Base-by-base conservation (phyloP, 2,888 invertebrate species). In the Microctonus aethiopoides region DNA sequence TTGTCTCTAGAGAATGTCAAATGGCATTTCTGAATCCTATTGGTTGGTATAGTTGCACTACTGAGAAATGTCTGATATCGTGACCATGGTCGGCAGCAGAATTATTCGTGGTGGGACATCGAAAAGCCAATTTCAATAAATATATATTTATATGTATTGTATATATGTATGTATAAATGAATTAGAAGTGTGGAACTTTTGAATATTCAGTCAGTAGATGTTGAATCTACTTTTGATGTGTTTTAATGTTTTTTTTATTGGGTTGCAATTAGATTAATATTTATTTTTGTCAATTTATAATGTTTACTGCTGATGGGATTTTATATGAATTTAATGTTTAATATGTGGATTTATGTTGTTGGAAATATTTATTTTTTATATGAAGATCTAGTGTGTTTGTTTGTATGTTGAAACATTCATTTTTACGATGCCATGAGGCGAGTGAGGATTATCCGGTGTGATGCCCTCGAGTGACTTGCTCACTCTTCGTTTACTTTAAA, bases 1-100 rank as follows among this genome's bases (percentile, higher is more conserved):
- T 79, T 78, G 80, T 79, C 80, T 76, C 78, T 72, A 64, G 78
- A 79, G 81, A 81, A 83, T 82, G 80, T 79, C 76, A 78, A 80
- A 81, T 78, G 79, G 82, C 79, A 83, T 81, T 79, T 77, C 79
- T 74, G 77, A 79, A 78, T 80, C 77, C 80, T 76, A 76, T 77
- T 75, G 76, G 77, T 73, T 75, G 75, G 76, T 77, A 74, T 77
- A 75, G 76, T 77, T 76, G 76, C 78, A 76, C 74, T 73, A 76
- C 71, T 68, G 76, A 72, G 77, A 76, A 78, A 79, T 76, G 68
- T 66, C 72, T 74, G 72, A 71, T 71, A 73, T 74, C 63, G 59
- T 56, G 66, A 52, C 65, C 34, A 61, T 11, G 41, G 52, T 61
- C 13, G 36, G 54, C 56, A 59, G 16, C 46, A 20, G 16, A n/a